Conservation (phyloP, 2,888 invertebrate genomes). For the Agelastica alni region DNA sequence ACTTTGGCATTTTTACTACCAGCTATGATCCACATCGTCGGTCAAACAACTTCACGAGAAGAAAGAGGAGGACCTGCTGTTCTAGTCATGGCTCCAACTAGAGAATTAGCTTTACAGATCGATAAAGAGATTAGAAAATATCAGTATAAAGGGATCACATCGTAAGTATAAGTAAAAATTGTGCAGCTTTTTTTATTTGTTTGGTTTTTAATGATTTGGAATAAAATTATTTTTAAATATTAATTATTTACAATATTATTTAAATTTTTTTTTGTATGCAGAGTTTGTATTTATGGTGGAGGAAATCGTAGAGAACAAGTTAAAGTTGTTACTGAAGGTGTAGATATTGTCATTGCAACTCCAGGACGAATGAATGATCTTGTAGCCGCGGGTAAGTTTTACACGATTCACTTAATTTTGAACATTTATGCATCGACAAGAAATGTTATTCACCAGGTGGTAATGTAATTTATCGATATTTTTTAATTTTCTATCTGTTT, state of each 20-base stretch:
- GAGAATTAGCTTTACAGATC: conserved; percentile 92
- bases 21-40: conserved; percentile 90
- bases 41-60: conserved; percentile 74
- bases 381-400: conserved; percentile 62
- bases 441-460: too few relatives aligned
- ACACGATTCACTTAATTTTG: too few relatives aligned
- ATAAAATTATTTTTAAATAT: too few relatives aligned
- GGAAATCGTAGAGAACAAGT: conserved; percentile 82
- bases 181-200: too few relatives aligned
- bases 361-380: conserved; percentile 93
- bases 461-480: too few relatives aligned
- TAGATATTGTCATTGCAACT: conserved; percentile 93
- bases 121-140: conserved; percentile 90
- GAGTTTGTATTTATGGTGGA: conserved; percentile 91
- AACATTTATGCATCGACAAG: too few relatives aligned
- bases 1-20: conserved; percentile 93
- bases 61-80: conserved; percentile 83
- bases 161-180: conserved; percentile 64
- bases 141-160: conserved; percentile 82
- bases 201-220: too few relatives aligned
- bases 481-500: too few relatives aligned
- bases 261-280: conserved; percentile 42
- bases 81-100: conserved; percentile 87
- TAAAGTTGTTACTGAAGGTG: conserved; percentile 72
- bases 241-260: not conserved